Evolutionary conservation across 2,797 vertebrate species (phyloP).

Genomic region (Gymnoscopelus microlampas): DNA sequence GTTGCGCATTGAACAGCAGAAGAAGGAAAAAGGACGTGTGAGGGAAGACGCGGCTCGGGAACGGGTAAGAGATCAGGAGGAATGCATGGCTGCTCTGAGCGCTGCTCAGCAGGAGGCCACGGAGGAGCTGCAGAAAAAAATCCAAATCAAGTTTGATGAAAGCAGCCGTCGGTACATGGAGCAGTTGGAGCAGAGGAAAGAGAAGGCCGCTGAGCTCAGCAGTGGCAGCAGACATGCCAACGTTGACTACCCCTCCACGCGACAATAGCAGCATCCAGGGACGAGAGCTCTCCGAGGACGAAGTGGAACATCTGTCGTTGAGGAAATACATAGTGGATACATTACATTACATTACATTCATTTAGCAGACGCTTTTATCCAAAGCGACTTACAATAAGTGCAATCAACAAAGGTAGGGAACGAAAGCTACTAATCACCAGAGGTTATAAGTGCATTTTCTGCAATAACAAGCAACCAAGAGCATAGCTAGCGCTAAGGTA

Average conservation of each 20-base stretch:
- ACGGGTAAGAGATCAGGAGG: slow-evolving; percentile 95
- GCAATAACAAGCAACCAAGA: too few relatives aligned
- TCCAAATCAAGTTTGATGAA: slow-evolving; percentile 98
- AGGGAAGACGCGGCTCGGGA: slow-evolving; percentile 96
- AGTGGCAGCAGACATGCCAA: slow-evolving; percentile 92
- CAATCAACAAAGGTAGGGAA: too few relatives aligned
- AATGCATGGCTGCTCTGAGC: slow-evolving; percentile 94
- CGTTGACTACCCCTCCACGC: slow-evolving; percentile 95
- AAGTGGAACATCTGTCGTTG: slow-evolving; percentile 82
- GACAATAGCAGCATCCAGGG: slow-evolving; percentile 99
- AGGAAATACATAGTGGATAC: too few relatives aligned
- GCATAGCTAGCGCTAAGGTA: too few relatives aligned
- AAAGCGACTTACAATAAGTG: too few relatives aligned
- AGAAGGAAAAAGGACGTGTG: slow-evolving; percentile 95
- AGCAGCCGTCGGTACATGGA: slow-evolving; percentile 98
- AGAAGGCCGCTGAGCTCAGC: slow-evolving; percentile 97
- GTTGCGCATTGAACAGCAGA: slow-evolving; percentile 94
- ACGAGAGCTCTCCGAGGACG: slow-evolving; percentile 97
- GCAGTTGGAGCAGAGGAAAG: slow-evolving; percentile 98
- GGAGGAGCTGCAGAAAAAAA: slow-evolving; percentile 99
- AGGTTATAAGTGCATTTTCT: too few relatives aligned
- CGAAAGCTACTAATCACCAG: too few relatives aligned
- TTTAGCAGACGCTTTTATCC: too few relatives aligned
- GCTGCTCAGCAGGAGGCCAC: slow-evolving; percentile 98
- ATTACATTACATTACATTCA: too few relatives aligned